Conservation (phyloP, 2,888 invertebrate species). For the Xestia xanthographa region DNA sequence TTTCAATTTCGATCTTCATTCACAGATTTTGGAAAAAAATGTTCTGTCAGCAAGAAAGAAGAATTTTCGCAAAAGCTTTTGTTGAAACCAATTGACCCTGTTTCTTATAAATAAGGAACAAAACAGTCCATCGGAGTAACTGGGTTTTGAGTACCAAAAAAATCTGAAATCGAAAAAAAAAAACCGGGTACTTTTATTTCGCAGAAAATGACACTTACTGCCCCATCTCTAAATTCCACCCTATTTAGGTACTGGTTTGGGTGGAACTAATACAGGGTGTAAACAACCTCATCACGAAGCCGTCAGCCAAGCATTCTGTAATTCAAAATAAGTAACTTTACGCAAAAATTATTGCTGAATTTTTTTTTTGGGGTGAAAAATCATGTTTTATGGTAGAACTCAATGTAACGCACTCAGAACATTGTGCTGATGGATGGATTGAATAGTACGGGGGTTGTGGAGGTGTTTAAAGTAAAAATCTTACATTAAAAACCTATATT, state of each 20-base stretch:
- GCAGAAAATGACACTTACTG: not conserved
- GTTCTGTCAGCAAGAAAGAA: not conserved
- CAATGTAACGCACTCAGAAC: too few species aligned
- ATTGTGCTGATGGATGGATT: too few species aligned
- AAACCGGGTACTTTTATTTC: not conserved
- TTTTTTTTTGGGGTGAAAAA: too few species aligned
- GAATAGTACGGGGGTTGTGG: too few species aligned
- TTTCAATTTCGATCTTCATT: fast-evolving
- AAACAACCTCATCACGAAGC: too few species aligned
- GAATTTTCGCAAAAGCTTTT: not conserved
- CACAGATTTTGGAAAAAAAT: not conserved
- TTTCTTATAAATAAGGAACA: not conserved
- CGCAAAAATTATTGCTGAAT: too few species aligned
- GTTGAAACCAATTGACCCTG: not conserved
- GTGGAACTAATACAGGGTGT: not conserved
- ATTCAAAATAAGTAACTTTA: too few species aligned
- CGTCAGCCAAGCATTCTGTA: too few species aligned
- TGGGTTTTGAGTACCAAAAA: not conserved
- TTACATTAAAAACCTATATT: too few species aligned
- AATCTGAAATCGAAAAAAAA: not conserved
- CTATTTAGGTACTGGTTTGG: not conserved
- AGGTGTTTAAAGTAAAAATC: too few species aligned
- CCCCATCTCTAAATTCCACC: not conserved
- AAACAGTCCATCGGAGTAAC: not conserved
- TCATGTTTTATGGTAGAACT: too few species aligned